Conservation (phyloP, 2,113 vertebrate genomes). For the Meriones unguiculatus region DNA sequence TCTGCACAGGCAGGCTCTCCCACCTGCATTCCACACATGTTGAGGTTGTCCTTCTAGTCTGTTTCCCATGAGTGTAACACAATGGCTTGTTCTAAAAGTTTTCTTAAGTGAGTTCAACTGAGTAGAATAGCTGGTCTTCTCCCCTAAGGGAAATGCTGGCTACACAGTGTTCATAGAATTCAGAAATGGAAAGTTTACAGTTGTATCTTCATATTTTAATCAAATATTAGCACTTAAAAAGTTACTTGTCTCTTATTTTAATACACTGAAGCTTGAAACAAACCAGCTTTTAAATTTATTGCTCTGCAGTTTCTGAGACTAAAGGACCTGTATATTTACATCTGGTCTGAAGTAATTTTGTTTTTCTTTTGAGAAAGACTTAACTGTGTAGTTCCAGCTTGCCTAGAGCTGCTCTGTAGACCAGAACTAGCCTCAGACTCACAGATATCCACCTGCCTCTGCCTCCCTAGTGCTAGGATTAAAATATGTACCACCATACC, state of each 20-base stretch:
- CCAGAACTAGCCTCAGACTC: background rate
- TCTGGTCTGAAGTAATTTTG: background rate
- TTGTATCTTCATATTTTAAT: background rate
- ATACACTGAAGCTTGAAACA: slow-evolving; percentile 12
- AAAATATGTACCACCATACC: background rate
- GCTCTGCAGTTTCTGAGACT: slow-evolving; percentile 15
- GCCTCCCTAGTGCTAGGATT: background rate
- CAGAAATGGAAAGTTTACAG: background rate
- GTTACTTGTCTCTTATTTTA: background rate
- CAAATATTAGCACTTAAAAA: background rate
- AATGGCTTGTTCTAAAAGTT: background rate
- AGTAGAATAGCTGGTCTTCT: background rate
- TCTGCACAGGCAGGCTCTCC: background rate
- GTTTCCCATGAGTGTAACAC: background rate
- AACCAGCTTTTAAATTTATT: background rate
- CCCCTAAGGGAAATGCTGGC: background rate
- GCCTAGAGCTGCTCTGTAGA: background rate
- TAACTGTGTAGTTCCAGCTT: background rate
- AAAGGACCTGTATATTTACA: slow-evolving; percentile 1
- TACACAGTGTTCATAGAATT: background rate
- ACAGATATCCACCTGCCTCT: background rate
- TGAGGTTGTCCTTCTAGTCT: background rate
- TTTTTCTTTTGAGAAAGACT: background rate
- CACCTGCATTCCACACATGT: background rate
- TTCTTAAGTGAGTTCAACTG: background rate